These are phyloP conservation scores for Sesamia nonagrioides DNA, from an alignment of 1,140 invertebrate species.

Conservation along the genomic window DNA sequence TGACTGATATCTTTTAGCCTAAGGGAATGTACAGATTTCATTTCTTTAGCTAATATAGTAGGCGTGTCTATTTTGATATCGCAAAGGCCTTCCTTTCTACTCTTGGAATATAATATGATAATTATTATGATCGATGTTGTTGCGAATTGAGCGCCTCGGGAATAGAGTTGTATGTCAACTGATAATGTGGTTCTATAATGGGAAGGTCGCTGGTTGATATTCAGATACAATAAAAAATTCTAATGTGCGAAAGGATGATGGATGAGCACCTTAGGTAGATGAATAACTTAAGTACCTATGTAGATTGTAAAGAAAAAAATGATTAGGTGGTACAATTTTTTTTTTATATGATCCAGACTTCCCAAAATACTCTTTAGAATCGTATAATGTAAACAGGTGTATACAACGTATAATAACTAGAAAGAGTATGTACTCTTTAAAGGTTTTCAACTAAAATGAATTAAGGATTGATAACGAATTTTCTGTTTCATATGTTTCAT, in stretches of 20 bases:
- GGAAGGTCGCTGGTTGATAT: slow-evolving; percentile 23
- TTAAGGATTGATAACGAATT: too few relatives aligned
- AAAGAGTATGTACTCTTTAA: too few relatives aligned
- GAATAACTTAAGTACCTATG: background rate
- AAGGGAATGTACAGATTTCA: slow-evolving; percentile 9
- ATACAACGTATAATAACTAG: too few relatives aligned
- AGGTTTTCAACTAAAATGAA: too few relatives aligned
- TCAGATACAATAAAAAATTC: slow-evolving; percentile 11
- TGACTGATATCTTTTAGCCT: slow-evolving; percentile 23
- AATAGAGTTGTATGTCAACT: slow-evolving; percentile 30
- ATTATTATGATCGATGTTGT: slow-evolving; percentile 37
- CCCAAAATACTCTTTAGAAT: too few relatives aligned
- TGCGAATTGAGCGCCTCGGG: slow-evolving; percentile 32
- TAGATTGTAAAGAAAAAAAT: too few relatives aligned
- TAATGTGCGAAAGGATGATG: background rate
- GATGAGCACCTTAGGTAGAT: background rate
- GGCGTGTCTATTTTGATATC: slow-evolving; percentile 10
- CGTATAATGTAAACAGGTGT: too few relatives aligned
- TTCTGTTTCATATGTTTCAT: too few relatives aligned
- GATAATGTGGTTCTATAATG: slow-evolving; percentile 33
- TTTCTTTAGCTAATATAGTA: background rate
- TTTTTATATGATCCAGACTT: too few relatives aligned
- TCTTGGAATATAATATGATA: slow-evolving; percentile 13
- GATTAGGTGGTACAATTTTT: too few relatives aligned
- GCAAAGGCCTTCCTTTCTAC: slow-evolving; percentile 10